Evolutionary conservation across 2,113 vertebrate species (phyloP).

Genomic region (Empidonax traillii): DNA sequence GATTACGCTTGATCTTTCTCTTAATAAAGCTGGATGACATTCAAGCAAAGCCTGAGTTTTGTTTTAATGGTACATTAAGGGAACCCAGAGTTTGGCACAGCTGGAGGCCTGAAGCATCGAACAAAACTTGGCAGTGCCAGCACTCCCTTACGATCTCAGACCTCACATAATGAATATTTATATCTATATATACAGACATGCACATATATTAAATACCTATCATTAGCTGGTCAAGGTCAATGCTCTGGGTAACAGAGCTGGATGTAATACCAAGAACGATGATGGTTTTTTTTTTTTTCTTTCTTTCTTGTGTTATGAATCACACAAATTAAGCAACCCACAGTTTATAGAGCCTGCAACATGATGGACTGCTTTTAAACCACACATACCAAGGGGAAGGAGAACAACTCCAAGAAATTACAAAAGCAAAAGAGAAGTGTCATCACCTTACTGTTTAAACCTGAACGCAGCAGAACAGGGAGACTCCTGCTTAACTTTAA

Average conservation of each 20-base stretch:
- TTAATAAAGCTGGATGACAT: conserved; percentile 63
- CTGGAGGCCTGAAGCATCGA: conserved; percentile 18
- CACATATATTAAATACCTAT: conserved; percentile 51
- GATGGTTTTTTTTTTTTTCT: neutral
- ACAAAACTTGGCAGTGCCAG: conserved; percentile 52
- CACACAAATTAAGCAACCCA: conserved; percentile 36
- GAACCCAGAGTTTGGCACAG: conserved; percentile 50
- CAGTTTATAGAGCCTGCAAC: conserved; percentile 18
- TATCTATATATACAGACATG: neutral
- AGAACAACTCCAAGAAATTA: conserved; percentile 42
- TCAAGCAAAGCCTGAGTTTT: conserved; percentile 46
- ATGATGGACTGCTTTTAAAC: conserved; percentile 52
- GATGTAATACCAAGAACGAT: conserved; percentile 23
- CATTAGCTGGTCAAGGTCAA: conserved; percentile 59
- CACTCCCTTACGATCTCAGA: neutral
- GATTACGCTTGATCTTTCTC: conserved; percentile 59
- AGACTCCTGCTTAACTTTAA: conserved; percentile 38
- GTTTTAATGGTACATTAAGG: conserved; percentile 45
- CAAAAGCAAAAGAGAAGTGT: conserved; percentile 35
- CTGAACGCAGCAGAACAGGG: neutral
- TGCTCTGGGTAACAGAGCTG: conserved; percentile 20
- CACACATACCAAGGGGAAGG: conserved; percentile 18
- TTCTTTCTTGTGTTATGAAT: conserved; percentile 10
- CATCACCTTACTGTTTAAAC: conserved; percentile 55
- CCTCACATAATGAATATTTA: conserved; percentile 63